Conservation (phyloP, 2,888 invertebrate genomes). For the Lamellibrachia satsuma region DNA sequence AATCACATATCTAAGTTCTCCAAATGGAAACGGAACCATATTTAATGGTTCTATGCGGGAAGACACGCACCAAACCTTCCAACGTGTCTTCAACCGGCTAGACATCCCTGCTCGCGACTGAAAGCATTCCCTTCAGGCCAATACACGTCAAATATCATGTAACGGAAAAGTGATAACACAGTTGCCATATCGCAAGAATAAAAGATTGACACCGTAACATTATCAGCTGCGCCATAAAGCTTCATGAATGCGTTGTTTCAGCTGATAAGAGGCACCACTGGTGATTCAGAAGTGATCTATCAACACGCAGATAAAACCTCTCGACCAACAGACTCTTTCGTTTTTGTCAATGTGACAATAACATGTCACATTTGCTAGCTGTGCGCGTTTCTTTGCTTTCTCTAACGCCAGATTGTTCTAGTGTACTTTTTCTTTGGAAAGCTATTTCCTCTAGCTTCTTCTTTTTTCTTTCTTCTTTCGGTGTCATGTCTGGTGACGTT, state of each 20-base stretch:
- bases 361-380: neutral
- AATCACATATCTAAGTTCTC: neutral
- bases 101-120: neutral
- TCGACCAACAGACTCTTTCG: neutral
- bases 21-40: neutral
- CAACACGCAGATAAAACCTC: neutral
- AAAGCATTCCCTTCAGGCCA: neutral
- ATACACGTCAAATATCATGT: neutral
- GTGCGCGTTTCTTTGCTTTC: too few relatives aligned
- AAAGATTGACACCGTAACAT: neutral
- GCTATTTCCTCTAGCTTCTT: too few relatives aligned
- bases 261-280: neutral
- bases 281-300: conserved; percentile 12
- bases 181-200: neutral
- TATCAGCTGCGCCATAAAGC: neutral
- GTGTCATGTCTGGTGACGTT: too few relatives aligned
- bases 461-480: too few relatives aligned
- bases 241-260: neutral
- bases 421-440: too few relatives aligned
- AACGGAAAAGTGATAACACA: neutral
- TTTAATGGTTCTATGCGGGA: neutral
- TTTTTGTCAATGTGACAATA: neutral
- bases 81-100: neutral
- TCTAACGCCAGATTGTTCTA: too few relatives aligned
- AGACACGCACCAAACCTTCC: neutral